phyloP scores from a whole-genome alignment of 2,113 vertebrate species.

The Psilopogon haemacephalus region DNA sequence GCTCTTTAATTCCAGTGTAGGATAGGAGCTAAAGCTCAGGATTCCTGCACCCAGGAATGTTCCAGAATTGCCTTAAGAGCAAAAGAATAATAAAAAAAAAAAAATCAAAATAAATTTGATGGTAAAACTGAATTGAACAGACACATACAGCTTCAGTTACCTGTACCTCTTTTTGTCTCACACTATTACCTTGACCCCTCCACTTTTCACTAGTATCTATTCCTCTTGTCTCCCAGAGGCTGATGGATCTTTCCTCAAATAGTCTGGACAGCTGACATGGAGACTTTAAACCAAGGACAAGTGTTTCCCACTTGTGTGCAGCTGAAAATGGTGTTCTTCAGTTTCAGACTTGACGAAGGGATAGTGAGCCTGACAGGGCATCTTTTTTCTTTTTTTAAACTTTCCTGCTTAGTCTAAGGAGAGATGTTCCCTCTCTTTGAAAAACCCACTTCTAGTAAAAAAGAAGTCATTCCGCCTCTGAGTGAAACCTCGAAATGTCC shows the following conservation, averaged over 20 bases:
- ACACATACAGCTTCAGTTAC: not conserved
- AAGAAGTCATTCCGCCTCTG: constrained; percentile 30
- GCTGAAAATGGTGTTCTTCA: not conserved
- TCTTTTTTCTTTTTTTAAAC: constrained; percentile 37
- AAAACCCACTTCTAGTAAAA: constrained; percentile 54
- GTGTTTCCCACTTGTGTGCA: constrained; percentile 6
- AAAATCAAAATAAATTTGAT: not conserved
- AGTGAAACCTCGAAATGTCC: constrained; percentile 61
- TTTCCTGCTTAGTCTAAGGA: not conserved
- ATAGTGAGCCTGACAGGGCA: not conserved
- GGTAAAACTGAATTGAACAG: not conserved
- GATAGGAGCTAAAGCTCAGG: not conserved
- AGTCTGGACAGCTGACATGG: not conserved
- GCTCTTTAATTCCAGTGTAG: not conserved
- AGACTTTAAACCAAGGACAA: not conserved
- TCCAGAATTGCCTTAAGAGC: not conserved
- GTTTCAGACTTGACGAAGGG: not conserved
- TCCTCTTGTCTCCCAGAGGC: not conserved
- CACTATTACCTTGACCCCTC: not conserved
- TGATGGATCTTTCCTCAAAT: not conserved
- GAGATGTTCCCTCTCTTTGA: constrained; percentile 23
- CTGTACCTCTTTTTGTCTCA: not conserved
- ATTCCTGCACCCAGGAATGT: not conserved
- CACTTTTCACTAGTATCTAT: not conserved
- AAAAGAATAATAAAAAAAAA: not conserved